Base-by-base conservation (phyloP, 2,888 invertebrate genomes). In the Priocnemis perturbator region DNA sequence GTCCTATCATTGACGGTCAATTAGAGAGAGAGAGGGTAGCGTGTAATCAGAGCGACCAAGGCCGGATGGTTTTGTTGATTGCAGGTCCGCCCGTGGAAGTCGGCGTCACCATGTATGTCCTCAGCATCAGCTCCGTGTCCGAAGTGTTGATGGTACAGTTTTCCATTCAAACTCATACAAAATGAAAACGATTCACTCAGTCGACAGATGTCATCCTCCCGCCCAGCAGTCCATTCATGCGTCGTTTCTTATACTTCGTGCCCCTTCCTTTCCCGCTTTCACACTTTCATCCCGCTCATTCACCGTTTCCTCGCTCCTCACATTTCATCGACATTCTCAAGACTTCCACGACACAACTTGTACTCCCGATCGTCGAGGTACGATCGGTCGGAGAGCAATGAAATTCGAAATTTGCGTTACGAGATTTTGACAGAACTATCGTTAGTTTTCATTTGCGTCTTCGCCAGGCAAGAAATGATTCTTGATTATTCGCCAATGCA, bases 41-140 rank as follows among this genome's bases (percentile, higher is more conserved):
- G 77, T 78, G 71, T 82, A 81, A 82, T 83, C 82, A 81, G 74
- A 82, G 81, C 84, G 82, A 86, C 84, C 82, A 84, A 84, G 83
- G 81, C 81, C 81, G 81, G 80, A 85, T 77, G 81, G 79, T 80
- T 80, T 88, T 90, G 86, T 89, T 90, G 90, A 92, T 94, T 96
- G 91, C 95, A 97, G 97, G 96, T 94, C 95, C 95, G 91, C 97
- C 98, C 90, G 98, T 98, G 92, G 97, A 96, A 91, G 97, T 98
- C 91, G 97, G 97, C 91, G 96, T 98, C 92, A 97, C 97, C 92
- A 97, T 98, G 95, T 97, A 97, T 93, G 97, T 98, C 92, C 95
- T 97, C 92, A 96, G 96, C 93, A 98, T 98, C 94, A 96, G 97
- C 93, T 97, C 97, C 91, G 96, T 98, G 92, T 97, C 97, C 91